Evolutionary conservation across 2,888 invertebrate genomes (phyloP), one percentile per base, ranked within the genome.

Genomic region (Melipona bicolor): DNA sequence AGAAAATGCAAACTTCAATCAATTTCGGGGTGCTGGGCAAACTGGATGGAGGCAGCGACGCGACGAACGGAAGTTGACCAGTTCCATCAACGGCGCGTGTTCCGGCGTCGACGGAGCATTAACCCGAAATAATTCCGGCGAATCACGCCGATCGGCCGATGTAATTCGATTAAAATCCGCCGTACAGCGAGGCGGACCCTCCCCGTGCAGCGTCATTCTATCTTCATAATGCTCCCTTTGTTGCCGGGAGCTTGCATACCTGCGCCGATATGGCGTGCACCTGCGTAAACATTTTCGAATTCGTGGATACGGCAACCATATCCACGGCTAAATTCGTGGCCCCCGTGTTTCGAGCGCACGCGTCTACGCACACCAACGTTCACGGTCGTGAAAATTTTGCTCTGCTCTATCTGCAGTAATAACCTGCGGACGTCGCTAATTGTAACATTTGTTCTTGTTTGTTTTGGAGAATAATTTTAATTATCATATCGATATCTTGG

Each of bases 181-280:
- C 62, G 49, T 19, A 61, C 13, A 43, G 24, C 19, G 54, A 56
- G 24, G 43, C 43, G 1, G 43, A 1, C 43, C 19, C n/a, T 50
- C 27, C 52, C 73, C 36, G 36, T 15, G 64, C 70, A 24, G n/a
- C 59, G 59, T 77, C 84, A 71, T 81, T 77, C 81, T 76, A 56
- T 75, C 75, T 77, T 77, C 80, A 84, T 85, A 85, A 85, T 85
- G 74, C 59, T 64, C 24, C 72, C 81, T 84, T 85, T 85, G 84
- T 81, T 75, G 59, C 24, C 24, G 73, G 17, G 27, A 27, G 62
- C 24, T 32, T 24, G 73, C 77, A 84, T 84, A 85, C 81, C 84
- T 84, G 84, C 75, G 68, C 84, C 67, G 73, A 15, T 72, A 70
- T 68, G 52, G 74, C 43, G 72, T 77, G 77, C 85, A 85, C 85